A percentile compares a stretch with the other conserved stretches of the same genome.
These are phyloP conservation scores for Leucoraja erinaceus DNA, from an alignment of 2,113 vertebrate species.

Conservation along the genomic window DNA sequence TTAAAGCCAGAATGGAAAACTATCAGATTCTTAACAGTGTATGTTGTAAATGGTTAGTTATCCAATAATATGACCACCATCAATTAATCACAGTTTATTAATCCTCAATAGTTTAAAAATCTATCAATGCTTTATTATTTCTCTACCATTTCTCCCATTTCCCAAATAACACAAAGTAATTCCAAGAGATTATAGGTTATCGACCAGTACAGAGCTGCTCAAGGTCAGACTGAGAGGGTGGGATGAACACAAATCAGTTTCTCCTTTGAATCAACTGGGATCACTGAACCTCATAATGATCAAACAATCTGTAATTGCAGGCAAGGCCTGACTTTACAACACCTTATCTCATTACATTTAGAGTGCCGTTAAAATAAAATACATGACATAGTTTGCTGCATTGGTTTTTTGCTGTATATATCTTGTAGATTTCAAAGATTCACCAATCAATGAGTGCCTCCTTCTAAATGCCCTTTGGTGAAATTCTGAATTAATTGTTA, in stretches of 20 bases:
- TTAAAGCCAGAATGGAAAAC: background rate
- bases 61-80: background rate
- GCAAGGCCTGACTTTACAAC: background rate
- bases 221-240: conserved; percentile 18
- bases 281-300: conserved; percentile 34
- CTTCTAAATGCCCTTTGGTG: background rate
- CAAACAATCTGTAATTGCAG: background rate
- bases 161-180: conserved; percentile 33
- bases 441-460: background rate
- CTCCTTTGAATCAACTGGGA: background rate
- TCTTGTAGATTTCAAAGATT: background rate
- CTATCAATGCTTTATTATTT: conserved; percentile 22
- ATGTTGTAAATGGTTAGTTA: conserved; percentile 1
- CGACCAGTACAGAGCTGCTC: conserved; percentile 16
- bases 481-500: background rate
- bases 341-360: background rate
- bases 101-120: conserved; percentile 26
- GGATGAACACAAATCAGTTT: conserved; percentile 35
- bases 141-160: conserved; percentile 6
- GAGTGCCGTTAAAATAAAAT: background rate
- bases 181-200: conserved; percentile 34
- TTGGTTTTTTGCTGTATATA: background rate
- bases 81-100: conserved; percentile 37
- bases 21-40: background rate
- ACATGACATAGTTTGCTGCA: background rate